Base-by-base conservation (phyloP, 2,888 invertebrate genomes). In the Melieria omissa region DNA sequence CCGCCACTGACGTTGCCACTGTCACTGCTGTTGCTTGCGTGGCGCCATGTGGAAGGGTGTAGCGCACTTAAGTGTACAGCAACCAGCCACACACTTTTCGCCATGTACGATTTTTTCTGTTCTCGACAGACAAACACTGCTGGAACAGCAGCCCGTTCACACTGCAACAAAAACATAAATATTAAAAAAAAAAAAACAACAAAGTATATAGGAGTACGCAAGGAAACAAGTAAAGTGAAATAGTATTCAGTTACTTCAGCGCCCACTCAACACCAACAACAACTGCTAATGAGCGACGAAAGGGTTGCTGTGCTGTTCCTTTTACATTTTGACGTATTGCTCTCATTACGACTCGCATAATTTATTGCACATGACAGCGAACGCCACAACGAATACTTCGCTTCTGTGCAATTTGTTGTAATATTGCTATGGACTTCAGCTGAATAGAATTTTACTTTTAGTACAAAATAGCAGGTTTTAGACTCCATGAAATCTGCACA, bases 321-420 rank as follows among this genome's bases (percentile, higher is more conserved):
- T 12, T 45, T 61, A 44, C n/a, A 45, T 61, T 65, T 42, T 65
- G 14, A 54, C 64, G 14, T 54, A 65, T 65, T 64, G 64, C 49
- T 8, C 47, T 47, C 63, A 63, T 63, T 63, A 63, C 63, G 16
- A 63, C 63, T 63, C 41, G 45, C 63, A 29, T 63, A 46, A 55
- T 8, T n/a, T 55, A 14, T 8, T 55, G 29, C 55, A 55, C 57
- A 16, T 57, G 29, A 14, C 16, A 16, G 9, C 5, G 44, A 42
- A 52, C 44, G 42, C 10, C n/a, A 42, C 14, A 14, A 8, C 52
- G 8, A 41, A 14, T 44, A 45, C 3, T n/a, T 16, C 49, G 63
- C 41, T 12, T 16, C 63, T 47, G 4, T 47, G 47, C 3, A 12
- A 7, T 57, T 10, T 57, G 47, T 49, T 63, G 63, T 29, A 29